Conservation (phyloP, 1,140 invertebrate species). For the Microplitis demolitor region DNA sequence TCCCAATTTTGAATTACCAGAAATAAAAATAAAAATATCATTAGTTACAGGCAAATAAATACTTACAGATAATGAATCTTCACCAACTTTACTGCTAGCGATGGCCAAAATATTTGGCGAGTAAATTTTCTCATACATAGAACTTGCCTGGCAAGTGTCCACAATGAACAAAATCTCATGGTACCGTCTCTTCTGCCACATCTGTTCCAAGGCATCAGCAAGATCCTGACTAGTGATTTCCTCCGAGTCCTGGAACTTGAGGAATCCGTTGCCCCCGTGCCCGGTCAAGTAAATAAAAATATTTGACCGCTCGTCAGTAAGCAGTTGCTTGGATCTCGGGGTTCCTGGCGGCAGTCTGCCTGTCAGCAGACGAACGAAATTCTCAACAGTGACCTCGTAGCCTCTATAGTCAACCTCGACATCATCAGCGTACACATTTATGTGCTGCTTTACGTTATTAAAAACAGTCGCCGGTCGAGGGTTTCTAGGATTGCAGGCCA, state of each 20-base stretch:
- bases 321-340: constrained; percentile 90
- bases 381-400: constrained; percentile 98
- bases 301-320: constrained; percentile 97
- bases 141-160: constrained; percentile 98
- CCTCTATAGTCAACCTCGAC: constrained; percentile 99
- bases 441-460: constrained; percentile 97
- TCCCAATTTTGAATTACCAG: background rate
- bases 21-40: background rate
- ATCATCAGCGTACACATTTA: constrained; percentile 99
- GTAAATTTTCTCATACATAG: constrained; percentile 97
- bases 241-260: constrained; percentile 99
- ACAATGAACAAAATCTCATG: constrained; percentile 99
- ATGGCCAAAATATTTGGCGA: constrained; percentile 98
- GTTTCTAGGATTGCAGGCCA: constrained; percentile 98
- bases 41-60: constrained; percentile 27
- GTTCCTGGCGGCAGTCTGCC: constrained; percentile 89
- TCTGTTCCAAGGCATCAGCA: constrained; percentile 98
- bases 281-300: constrained; percentile 96
- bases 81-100: constrained; percentile 95
- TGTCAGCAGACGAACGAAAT: constrained; percentile 95
- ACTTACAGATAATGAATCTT: constrained; percentile 95
- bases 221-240: constrained; percentile 99
- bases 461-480: constrained; percentile 97
- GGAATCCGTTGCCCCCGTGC: constrained; percentile 98
- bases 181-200: constrained; percentile 99